These are phyloP conservation scores for Muntiacus reevesi DNA, from an alignment of 2,113 vertebrate species.

Conservation along the genomic window DNA sequence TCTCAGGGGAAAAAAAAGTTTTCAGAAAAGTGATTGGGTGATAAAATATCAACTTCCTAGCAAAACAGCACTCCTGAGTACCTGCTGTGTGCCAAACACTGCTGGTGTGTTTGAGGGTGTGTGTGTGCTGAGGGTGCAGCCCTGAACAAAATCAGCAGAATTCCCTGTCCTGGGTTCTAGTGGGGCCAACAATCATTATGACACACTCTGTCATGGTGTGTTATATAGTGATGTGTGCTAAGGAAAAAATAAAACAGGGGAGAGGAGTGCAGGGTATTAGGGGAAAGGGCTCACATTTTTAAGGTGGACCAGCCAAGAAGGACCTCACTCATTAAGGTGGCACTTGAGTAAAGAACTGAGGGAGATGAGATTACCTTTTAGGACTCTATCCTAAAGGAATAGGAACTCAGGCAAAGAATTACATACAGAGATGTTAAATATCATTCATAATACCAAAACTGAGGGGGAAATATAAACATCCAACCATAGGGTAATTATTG, in stretches of 20 bases:
- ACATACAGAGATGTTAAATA: neutral
- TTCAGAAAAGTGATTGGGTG: neutral
- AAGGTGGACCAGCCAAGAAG: neutral
- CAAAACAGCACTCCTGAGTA: neutral
- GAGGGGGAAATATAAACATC: neutral
- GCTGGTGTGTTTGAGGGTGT: too few relatives aligned
- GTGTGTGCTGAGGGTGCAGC: too few relatives aligned
- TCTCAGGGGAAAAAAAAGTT: neutral
- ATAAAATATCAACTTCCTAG: neutral
- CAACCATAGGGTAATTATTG: neutral
- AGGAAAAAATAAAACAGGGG: neutral
- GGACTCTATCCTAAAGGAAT: neutral
- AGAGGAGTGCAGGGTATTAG: neutral
- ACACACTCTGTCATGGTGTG: too few relatives aligned
- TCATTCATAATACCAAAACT: neutral
- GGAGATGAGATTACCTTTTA: neutral
- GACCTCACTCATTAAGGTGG: neutral
- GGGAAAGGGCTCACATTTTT: neutral
- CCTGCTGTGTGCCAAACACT: neutral
- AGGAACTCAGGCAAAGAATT: neutral
- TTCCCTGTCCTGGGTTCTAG: neutral
- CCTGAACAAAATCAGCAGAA: neutral
- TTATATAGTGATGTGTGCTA: neutral
- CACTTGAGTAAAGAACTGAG: neutral
- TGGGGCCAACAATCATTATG: too few relatives aligned